phyloP scores from a whole-genome alignment of 23 tunicate genomes.

The Halocynthia roretzi region DNA sequence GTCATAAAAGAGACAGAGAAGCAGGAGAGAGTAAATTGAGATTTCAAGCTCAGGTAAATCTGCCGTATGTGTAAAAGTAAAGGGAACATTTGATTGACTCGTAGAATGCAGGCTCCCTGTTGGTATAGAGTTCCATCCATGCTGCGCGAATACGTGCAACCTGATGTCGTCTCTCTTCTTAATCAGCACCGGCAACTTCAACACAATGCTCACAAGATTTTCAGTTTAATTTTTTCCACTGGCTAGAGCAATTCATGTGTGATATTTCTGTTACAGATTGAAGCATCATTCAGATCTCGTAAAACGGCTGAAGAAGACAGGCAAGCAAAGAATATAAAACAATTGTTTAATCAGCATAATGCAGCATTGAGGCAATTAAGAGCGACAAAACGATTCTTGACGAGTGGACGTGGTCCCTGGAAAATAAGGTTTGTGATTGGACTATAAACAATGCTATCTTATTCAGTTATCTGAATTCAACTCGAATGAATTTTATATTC shows the following conservation, averaged over 20 bases:
- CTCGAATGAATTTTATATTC: no score
- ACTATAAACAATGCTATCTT: no score
- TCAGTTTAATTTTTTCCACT: no score
- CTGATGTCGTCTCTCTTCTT: no score
- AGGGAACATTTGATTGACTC: not conserved
- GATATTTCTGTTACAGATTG: constrained; percentile 27
- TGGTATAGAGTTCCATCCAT: no score
- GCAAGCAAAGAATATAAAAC: constrained; percentile 64
- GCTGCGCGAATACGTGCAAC: no score
- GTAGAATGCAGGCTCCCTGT: no score
- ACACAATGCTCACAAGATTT: no score
- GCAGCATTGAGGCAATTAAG: constrained; percentile 81
- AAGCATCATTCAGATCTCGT: constrained; percentile 39
- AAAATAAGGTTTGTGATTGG: constrained; percentile 36
- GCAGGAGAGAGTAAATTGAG: constrained; percentile 55
- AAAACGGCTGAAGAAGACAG: constrained; percentile 54
- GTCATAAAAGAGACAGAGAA: constrained; percentile 47
- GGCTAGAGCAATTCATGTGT: no score
- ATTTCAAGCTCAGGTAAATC: constrained; percentile 57
- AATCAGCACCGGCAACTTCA: no score
- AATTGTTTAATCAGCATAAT: constrained; percentile 66
- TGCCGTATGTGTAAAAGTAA: no score
- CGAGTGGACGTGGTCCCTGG: constrained; percentile 87
- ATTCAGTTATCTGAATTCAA: no score
- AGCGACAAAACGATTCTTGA: constrained; percentile 62